Evolutionary conservation across 2,888 invertebrate genomes (phyloP), one percentile per base, ranked within the genome.

Genomic region (Choreutis nemorana): DNA sequence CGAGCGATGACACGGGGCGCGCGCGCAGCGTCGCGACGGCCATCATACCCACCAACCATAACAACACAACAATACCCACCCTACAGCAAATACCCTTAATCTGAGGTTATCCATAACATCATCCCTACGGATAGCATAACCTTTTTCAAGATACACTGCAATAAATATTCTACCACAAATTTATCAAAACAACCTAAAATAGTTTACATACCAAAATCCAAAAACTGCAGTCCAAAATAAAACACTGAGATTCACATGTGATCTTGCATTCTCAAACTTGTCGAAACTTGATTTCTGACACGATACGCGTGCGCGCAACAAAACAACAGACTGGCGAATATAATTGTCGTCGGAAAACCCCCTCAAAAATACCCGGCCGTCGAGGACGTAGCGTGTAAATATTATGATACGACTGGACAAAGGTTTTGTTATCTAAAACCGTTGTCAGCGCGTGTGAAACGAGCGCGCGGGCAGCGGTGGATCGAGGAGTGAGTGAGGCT

Each of bases 401-500:
- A 75, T 77, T 73, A 70, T 70, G 67, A 59, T 64, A 53, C 61
- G 62, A 53, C 72, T 70, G 75, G 77, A 78, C 78, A 78, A 78
- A 78, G 77, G 78, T 72, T 77, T 72, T 68, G 75, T 75, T 71
- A 73, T 72, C 71, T 67, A 70, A 61, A 68, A 68, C 65, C 65
- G 58, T 61, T 63, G 68, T 58, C 64, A 67, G 67, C 50, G 54
- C 65, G 60, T 56, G 58, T 46, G 51, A 54, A 49, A 59, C 68
- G 56, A 56, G 54, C 57, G 68, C 71, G 58, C 75, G 75, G 64
- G 40, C 73, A 65, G 70, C 65, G 73, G 62, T 56, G 53, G 56
- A 61, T 50, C 59, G 61, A 59, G 61, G 71, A 75, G 73, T 75
- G 77, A 73, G 75, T 73, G 70, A 75, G 70, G 72, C 72, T 61